Percentiles rank a stretch among this genome's conserved stretches.
Conservation (phyloP, 2,888 invertebrate genomes). For the Ophonus ardosiacus region DNA sequence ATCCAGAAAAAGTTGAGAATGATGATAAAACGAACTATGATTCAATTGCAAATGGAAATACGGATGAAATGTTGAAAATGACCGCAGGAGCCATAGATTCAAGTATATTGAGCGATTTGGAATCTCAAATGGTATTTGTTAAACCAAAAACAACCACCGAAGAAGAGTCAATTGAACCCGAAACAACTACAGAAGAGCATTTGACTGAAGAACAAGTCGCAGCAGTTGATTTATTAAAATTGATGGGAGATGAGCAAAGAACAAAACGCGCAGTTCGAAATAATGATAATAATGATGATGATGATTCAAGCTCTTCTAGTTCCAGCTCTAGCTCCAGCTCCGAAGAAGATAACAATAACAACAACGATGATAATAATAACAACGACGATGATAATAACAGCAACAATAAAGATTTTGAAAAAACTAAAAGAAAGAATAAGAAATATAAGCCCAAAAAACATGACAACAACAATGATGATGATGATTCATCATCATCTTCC, state of each 20-base stretch:
- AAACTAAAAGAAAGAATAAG: constrained; percentile 61
- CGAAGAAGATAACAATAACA: constrained; percentile 63
- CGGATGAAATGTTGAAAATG: constrained; percentile 69
- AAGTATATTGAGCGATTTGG: constrained; percentile 70
- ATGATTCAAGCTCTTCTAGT: background rate
- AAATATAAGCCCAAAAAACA: constrained; percentile 20
- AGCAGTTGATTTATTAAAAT: constrained; percentile 75
- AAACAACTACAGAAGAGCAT: constrained; percentile 24
- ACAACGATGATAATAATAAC: constrained; percentile 64
- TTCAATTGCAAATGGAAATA: constrained; percentile 71
- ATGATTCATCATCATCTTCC: constrained; percentile 58
- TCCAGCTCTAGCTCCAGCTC: constrained; percentile 36
- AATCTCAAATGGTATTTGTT: constrained; percentile 72
- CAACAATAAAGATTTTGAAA: constrained; percentile 59
- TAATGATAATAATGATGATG: constrained; percentile 52
- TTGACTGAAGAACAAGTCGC: constrained; percentile 75
- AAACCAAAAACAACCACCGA: constrained; percentile 34
- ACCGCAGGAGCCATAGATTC: constrained; percentile 63
- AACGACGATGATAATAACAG: constrained; percentile 64
- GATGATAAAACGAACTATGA: constrained; percentile 69
- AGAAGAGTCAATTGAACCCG: constrained; percentile 29
- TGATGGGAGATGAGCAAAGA: constrained; percentile 71
- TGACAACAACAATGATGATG: constrained; percentile 48
- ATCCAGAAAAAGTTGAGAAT: constrained; percentile 63
- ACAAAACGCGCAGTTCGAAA: constrained; percentile 46